These are phyloP conservation scores for Saxidomus purpurata DNA, from an alignment of 1,140 invertebrate species.

Conservation along the genomic window DNA sequence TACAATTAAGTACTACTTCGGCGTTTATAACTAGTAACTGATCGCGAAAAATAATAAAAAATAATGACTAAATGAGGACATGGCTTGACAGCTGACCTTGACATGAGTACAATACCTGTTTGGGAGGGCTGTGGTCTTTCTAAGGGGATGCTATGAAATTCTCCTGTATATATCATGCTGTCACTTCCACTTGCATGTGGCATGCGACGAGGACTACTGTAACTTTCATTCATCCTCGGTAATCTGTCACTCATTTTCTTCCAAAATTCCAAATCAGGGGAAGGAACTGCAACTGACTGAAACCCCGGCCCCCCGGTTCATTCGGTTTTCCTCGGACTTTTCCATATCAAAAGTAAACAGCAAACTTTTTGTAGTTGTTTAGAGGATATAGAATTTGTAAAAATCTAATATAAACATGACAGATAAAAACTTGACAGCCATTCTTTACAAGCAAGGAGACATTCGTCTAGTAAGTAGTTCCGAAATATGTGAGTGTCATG, in stretches of 20 bases:
- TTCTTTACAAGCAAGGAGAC: constrained; percentile 79
- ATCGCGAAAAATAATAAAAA: too few species aligned
- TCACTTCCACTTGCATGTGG: constrained; percentile 17
- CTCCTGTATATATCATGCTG: constrained; percentile 12
- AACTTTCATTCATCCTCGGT: constrained; percentile 24
- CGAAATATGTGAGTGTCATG: not conserved
- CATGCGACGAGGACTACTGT: constrained; percentile 3
- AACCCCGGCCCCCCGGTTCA: too few species aligned
- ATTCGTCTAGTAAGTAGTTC: constrained; percentile 72
- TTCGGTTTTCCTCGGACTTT: constrained; percentile 20
- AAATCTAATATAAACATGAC: constrained; percentile 6
- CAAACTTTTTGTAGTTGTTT: not conserved
- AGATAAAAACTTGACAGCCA: constrained; percentile 75
- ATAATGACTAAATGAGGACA: too few species aligned
- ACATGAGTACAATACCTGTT: not conserved
- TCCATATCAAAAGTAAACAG: not conserved
- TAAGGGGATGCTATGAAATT: constrained; percentile 16
- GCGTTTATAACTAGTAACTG: too few species aligned
- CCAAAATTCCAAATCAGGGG: not conserved
- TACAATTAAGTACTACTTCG: too few species aligned
- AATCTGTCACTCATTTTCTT: constrained; percentile 40
- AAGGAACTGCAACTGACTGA: not conserved
- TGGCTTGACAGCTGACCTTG: constrained; percentile 18
- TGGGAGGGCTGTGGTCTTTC: constrained; percentile 25
- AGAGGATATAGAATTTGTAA: not conserved